phyloP scores from a whole-genome alignment of 1,140 invertebrate genomes.

The Delia radicum region DNA sequence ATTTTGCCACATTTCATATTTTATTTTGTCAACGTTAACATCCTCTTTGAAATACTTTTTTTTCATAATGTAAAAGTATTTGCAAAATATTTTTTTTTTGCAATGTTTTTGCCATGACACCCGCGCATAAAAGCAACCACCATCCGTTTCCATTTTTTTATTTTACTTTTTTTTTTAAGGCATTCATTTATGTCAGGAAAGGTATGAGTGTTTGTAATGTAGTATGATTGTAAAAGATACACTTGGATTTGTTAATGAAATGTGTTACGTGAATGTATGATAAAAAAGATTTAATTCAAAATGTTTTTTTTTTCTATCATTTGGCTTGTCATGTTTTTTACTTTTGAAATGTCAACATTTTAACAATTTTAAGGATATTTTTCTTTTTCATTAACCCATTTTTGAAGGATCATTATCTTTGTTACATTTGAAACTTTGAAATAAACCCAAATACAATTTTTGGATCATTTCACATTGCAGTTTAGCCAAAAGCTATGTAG shows the following conservation, averaged over 20 bases:
- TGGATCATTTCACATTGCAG: too few species aligned
- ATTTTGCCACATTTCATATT: conserved; percentile 16
- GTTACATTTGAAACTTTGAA: too few species aligned
- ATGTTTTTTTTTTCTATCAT: neutral
- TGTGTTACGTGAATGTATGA: neutral
- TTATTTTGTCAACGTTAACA: conserved; percentile 9
- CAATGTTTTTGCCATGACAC: conserved; percentile 4
- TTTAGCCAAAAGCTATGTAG: too few species aligned
- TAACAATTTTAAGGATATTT: neutral
- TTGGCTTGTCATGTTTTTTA: neutral
- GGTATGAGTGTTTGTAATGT: neutral
- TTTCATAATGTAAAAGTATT: neutral
- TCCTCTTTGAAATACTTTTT: conserved; percentile 5
- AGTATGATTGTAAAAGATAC: neutral
- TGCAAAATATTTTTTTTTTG: conserved; percentile 7
- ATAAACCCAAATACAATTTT: too few species aligned
- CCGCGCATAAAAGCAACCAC: neutral
- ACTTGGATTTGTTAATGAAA: neutral
- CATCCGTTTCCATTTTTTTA: conserved; percentile 6
- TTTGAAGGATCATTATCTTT: neutral
- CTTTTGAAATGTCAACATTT: neutral
- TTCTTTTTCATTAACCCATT: neutral
- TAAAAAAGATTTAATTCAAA: neutral
- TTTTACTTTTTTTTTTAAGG: neutral
- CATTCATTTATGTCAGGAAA: neutral